Base-by-base conservation (phyloP, 1,140 invertebrate genomes). In the Nymphalis io region DNA sequence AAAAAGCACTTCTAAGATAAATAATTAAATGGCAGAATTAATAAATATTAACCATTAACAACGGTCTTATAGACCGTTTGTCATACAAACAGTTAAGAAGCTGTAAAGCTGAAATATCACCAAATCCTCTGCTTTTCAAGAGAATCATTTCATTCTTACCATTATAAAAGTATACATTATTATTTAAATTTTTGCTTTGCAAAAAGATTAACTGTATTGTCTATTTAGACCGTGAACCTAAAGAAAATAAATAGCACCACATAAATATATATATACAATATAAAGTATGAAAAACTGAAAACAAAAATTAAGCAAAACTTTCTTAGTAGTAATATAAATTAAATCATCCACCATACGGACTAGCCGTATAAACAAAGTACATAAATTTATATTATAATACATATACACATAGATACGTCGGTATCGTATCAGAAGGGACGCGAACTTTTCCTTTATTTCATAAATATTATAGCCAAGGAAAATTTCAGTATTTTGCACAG, bases 41-140 rank as follows among this genome's bases (percentile, higher is more conserved):
- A 39, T 59, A 33, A 33, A 8, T 33, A 59, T 20, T 51, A 51
- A n/a, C 20, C 58, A 53, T 58, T 70, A 81, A 75, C 72, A 79
- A 72, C 51, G 76, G 83, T 85, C 88, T 90, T 72, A 78, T 72
- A 90, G 88, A 88, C 86, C 79, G 53, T 60, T 68, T 79, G 79
- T 74, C 66, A 81, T 80, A 81, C 77, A 87, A 83, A 83, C 69
- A 83, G 78, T 73, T 79, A 81, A 81, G 81, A 89, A 89, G 87
- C 88, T 80, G 87, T 90, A 90, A 90, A 90, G 88, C 88, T 90
- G 83, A 88, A 85, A 87, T 90, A 90, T 90, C 88, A 90, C 88
- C 76, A 69, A 84, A 87, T 87, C 80, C 85, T 89, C 88, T 76
- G 74, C 75, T 64, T 74, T 55, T 61, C 73, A 76, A 85, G 88